Evolutionary conservation across 2,888 invertebrate species (phyloP), one percentile per base, ranked within the genome.

Genomic region (Drosophila ezoana): DNA sequence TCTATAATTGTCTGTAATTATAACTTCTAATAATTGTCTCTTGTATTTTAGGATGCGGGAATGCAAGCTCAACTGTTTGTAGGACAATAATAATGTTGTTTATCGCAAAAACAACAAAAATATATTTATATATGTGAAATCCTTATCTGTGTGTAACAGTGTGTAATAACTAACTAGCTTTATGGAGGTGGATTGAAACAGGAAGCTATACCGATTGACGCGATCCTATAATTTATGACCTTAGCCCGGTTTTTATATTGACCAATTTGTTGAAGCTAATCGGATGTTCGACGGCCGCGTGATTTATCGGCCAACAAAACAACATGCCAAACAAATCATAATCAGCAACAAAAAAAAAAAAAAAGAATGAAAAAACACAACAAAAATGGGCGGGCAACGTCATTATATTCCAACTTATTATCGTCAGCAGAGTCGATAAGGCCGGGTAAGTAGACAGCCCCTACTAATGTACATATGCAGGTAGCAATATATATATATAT

Each of bases 251-350:
- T 48, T 57, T 64, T 70, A 70, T 77, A 66, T 72, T 52, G 62
- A 44, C 53, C 76, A 72, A 81, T 79, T 81, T 68, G 66, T 48
- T 48, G 51, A 8, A 32, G 66, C 63, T 76, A 73, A 80, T 79
- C 79, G 69, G 51, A 33, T 40, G 52, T 67, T 60, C 64, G 37
- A 35, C 10, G 54, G 45, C 51, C 72, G 79, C 67, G 70, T 81
- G 79, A 80, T 81, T 80, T 80, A 76, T 71, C 57, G 58, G 53
- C 57, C 54, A 59, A 48, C 54, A 67, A 33, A 58, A 44, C 47
- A 16, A 58, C 48, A 58, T 54, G 67, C 14, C 45, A 64, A 47
- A 56, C 45, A 62, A 59, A 65, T 59, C 44, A 47, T 45, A 61
- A 66, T 60, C 52, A 72, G 32, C 49, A 20, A 6, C 14, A 54